These are phyloP conservation scores for Phengaris alcon DNA, from an alignment of 2,888 invertebrate species.

Conservation along the genomic window DNA sequence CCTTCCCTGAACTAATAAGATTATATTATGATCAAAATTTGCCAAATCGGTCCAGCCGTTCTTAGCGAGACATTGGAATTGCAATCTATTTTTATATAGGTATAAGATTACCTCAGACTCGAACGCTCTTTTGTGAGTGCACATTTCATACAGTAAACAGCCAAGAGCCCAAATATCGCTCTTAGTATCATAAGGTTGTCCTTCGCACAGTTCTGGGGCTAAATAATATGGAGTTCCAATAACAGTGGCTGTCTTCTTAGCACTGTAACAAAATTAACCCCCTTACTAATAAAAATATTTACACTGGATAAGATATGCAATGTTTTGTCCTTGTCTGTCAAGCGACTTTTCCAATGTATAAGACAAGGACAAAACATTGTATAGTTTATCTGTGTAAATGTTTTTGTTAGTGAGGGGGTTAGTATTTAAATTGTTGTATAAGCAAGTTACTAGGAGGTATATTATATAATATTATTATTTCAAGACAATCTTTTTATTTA, in stretches of 20 bases:
- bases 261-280: slow-evolving; percentile 57
- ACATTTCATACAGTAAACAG: slow-evolving; percentile 89
- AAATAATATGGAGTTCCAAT: slow-evolving; percentile 91
- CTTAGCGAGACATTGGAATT: no score
- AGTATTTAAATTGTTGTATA: not conserved
- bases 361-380: no score
- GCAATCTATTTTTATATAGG: not conserved
- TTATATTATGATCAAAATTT: no score
- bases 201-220: slow-evolving; percentile 91
- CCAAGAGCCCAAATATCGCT: slow-evolving; percentile 93
- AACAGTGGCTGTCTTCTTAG: slow-evolving; percentile 80
- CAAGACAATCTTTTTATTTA: not conserved
- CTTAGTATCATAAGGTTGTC: slow-evolving; percentile 86
- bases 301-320: no score
- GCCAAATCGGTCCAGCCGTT: no score
- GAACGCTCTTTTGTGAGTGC: slow-evolving; percentile 86
- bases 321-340: no score
- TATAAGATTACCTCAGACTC: slow-evolving; percentile 80
- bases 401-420: no score
- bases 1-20: no score
- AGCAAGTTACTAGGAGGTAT: no score
- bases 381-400: no score
- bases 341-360: no score
- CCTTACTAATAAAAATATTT: no score
- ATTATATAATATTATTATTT: not conserved